These are phyloP conservation scores for Amiota minor DNA, from an alignment of 2,888 invertebrate genomes.

Conservation along the genomic window DNA sequence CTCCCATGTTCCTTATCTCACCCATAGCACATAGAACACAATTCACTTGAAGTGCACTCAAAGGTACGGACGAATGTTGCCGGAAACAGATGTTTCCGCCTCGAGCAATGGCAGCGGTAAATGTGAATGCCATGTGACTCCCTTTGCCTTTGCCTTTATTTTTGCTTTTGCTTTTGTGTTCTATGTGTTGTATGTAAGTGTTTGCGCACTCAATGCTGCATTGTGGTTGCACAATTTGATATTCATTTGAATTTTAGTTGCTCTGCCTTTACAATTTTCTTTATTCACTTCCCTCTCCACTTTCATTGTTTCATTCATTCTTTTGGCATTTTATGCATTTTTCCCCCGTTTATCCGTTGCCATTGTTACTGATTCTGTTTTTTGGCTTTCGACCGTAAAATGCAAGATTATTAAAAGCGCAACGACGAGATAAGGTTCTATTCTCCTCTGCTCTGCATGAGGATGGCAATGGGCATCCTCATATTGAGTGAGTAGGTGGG, in stretches of 20 bases:
- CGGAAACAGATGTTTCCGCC: constrained; percentile 14
- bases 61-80: constrained; percentile 3
- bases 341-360: background rate
- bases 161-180: background rate
- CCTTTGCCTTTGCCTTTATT: background rate
- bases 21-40: background rate
- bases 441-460: background rate
- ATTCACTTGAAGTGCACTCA: background rate
- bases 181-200: background rate
- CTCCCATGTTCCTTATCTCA: background rate
- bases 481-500: too few species aligned
- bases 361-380: constrained; percentile 6
- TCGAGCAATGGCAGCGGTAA: background rate
- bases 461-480: too few species aligned
- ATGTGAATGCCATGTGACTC: background rate
- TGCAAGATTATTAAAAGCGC: constrained; percentile 23
- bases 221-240: constrained; percentile 2
- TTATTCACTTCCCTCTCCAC: background rate
- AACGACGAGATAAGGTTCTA: background rate
- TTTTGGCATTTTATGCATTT: background rate
- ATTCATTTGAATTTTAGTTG: constrained; percentile 6
- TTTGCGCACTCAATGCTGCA: background rate
- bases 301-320: background rate
- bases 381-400: background rate
- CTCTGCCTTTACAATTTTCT: background rate